Conservation (phyloP, 2,797 vertebrate species). For the Babyrousa celebensis region DNA sequence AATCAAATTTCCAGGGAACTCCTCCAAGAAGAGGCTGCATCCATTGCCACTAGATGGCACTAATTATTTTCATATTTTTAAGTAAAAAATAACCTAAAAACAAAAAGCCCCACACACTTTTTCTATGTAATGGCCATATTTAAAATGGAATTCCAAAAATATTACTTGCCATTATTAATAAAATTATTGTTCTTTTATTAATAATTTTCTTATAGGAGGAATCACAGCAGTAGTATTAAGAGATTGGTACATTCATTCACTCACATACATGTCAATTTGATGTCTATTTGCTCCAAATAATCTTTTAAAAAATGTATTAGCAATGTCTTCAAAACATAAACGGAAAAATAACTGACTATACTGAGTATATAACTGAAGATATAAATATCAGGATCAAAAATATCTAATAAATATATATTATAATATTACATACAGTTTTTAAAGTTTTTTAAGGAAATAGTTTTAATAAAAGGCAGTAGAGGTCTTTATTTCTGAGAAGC, state of each 20-base stretch:
- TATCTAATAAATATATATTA: not conserved
- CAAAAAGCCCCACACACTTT: not conserved
- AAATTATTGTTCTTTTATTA: conserved; percentile 11
- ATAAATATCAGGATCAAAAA: conserved; percentile 27
- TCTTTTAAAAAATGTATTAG: not conserved
- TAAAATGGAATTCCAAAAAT: conserved; percentile 38
- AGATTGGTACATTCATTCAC: not conserved
- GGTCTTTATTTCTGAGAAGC: not conserved
- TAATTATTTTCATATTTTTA: conserved; percentile 79
- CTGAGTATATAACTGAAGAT: not conserved
- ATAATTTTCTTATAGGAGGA: conserved; percentile 19
- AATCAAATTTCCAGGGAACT: not conserved
- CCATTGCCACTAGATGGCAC: conserved; percentile 85
- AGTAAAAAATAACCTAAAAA: too few relatives aligned
- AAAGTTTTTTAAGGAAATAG: conserved; percentile 32
- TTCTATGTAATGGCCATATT: not conserved
- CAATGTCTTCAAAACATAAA: conserved; percentile 37
- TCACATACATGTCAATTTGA: not conserved
- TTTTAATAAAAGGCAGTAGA: not conserved
- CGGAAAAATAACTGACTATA: not conserved
- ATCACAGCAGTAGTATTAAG: not conserved
- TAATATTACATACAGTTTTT: not conserved
- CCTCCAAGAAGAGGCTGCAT: conserved; percentile 12
- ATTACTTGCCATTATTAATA: conserved; percentile 6
- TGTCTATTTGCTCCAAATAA: not conserved